Conservation (phyloP, 2,113 vertebrate species). For the Strix uralensis region DNA sequence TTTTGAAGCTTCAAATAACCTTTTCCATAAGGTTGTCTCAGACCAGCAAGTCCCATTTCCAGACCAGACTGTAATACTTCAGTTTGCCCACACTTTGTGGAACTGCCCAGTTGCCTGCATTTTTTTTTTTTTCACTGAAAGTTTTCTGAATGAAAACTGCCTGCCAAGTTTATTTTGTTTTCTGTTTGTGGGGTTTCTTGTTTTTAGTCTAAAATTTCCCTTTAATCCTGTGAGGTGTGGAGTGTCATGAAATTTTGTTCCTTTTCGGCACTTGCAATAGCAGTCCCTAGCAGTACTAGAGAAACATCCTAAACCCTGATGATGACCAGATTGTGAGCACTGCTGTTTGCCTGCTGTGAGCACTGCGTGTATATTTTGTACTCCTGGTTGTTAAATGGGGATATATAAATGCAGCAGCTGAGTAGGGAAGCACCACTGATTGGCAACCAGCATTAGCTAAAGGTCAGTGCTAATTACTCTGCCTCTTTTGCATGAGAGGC, state of each 20-base stretch:
- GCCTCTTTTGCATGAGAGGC: constrained; percentile 60
- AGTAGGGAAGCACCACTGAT: not conserved
- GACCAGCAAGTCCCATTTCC: not conserved
- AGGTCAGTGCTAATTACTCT: constrained; percentile 70
- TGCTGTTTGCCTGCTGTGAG: not conserved
- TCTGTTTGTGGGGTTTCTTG: accelerated
- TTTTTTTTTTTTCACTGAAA: not conserved
- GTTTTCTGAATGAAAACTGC: not conserved
- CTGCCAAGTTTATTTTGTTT: not conserved
- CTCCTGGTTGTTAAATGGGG: not conserved
- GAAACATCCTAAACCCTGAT: not conserved
- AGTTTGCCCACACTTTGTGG: not conserved
- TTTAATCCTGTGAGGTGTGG: not conserved
- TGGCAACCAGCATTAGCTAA: constrained; percentile 45
- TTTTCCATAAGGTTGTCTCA: not conserved
- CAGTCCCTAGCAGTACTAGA: not conserved
- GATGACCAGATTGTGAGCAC: not conserved
- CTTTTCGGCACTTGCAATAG: not conserved
- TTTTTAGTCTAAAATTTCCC: not conserved
- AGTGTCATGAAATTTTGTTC: not conserved
- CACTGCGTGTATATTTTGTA: accelerated
- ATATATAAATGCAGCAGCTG: not conserved
- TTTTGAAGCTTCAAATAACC: not conserved
- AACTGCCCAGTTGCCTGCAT: accelerated
- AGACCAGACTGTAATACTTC: not conserved